Percentiles rank a stretch among this genome's conserved stretches.
Evolutionary conservation across 2,797 vertebrate species (phyloP).

Genomic region (Diplodus puntazzo): DNA sequence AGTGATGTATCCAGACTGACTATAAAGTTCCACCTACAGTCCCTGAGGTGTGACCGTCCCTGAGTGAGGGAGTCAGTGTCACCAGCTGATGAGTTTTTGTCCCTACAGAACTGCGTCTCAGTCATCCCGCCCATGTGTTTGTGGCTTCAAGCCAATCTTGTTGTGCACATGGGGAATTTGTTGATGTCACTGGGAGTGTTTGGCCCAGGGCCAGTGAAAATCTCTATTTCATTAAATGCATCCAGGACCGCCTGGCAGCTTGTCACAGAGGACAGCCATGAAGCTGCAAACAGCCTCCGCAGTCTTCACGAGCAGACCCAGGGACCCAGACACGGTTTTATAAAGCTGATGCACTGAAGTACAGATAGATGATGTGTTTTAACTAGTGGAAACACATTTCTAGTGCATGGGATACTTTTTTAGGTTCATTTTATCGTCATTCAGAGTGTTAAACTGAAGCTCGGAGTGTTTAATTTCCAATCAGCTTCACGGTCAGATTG

Average conservation of each 20-base stretch:
- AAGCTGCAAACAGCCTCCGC: constrained; percentile 19
- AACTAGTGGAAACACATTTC: not conserved
- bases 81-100: constrained; percentile 3
- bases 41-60: too few relatives aligned
- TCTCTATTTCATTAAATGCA: constrained; percentile 67
- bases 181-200: constrained; percentile 15
- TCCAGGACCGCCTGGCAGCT: constrained; percentile 15
- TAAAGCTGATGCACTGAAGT: not conserved
- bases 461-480: too few relatives aligned
- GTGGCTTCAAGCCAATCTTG: not conserved
- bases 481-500: too few relatives aligned
- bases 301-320: not conserved
- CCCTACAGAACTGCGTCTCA: not conserved
- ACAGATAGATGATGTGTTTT: too few relatives aligned
- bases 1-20: not conserved
- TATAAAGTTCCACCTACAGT: not conserved
- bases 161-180: constrained; percentile 18
- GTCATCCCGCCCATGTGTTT: not conserved
- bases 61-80: not conserved
- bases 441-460: too few relatives aligned
- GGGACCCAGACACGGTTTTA: not conserved
- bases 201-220: constrained; percentile 33
- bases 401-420: too few relatives aligned
- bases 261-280: constrained; percentile 12
- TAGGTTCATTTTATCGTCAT: too few relatives aligned